Percentiles rank a stretch among this genome's conserved stretches.
Conservation (phyloP, 1,140 invertebrate genomes). For the Chlorops oryzae region DNA sequence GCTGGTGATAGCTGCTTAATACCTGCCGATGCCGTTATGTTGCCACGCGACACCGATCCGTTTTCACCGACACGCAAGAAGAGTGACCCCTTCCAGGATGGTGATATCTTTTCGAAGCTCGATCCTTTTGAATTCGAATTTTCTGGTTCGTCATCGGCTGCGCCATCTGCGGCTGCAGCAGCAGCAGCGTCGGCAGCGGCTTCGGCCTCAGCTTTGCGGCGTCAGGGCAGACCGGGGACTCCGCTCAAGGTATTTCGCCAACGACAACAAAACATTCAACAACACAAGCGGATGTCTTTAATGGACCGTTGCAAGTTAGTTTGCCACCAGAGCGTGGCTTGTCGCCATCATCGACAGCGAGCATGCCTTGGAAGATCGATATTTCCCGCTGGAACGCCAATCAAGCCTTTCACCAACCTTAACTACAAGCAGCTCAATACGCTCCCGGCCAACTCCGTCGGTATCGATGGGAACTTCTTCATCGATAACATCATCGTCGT, state of each 20-base stretch:
- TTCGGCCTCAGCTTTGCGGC: background rate
- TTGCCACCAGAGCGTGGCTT: constrained; percentile 56
- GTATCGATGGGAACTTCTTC: constrained; percentile 24
- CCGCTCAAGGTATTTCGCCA: no score
- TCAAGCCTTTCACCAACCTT: background rate
- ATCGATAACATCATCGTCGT: background rate
- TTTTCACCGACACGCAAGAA: constrained; percentile 47
- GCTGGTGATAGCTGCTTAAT: no score
- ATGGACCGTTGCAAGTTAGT: constrained; percentile 61
- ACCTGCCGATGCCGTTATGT: constrained; percentile 35
- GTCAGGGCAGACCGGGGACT: background rate
- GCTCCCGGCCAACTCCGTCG: constrained; percentile 16
- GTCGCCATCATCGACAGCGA: constrained; percentile 13
- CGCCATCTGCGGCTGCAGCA: background rate
- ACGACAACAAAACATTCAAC: background rate
- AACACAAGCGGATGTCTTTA: constrained; percentile 31
- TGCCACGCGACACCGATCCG: constrained; percentile 45
- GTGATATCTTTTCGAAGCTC: constrained; percentile 50
- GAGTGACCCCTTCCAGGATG: constrained; percentile 65
- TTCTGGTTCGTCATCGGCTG: constrained; percentile 28
- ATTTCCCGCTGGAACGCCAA: constrained; percentile 4
- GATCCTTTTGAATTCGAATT: constrained; percentile 61
- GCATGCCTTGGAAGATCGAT: constrained; percentile 4
- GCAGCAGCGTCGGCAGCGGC: constrained; percentile 6
- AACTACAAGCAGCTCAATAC: constrained; percentile 5